These are phyloP conservation scores for Ernsta delagoae DNA, from an alignment of 2,888 invertebrate genomes.

Conservation along the genomic window DNA sequence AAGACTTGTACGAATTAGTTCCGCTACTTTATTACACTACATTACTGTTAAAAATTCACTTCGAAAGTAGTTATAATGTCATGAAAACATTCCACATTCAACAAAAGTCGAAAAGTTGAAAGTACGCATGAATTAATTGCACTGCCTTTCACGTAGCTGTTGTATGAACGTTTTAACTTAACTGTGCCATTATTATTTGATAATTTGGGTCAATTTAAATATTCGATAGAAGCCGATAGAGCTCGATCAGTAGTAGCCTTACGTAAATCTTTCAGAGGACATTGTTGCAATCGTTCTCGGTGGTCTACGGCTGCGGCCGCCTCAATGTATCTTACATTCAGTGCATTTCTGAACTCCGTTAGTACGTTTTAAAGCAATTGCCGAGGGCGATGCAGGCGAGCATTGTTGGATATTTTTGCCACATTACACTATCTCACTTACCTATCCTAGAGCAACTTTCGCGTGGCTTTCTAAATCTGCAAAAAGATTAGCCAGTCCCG, in stretches of 20 bases:
- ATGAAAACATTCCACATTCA: constrained; percentile 1
- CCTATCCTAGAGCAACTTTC: constrained; percentile 65
- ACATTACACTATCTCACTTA: constrained; percentile 64
- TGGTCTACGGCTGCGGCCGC: constrained; percentile 16
- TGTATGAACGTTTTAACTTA: background rate
- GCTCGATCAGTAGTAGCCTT: constrained; percentile 25
- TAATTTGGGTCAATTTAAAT: constrained; percentile 15
- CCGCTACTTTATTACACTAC: background rate
- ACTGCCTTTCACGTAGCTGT: constrained; percentile 11
- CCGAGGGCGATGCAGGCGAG: constrained; percentile 55
- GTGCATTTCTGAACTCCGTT: constrained; percentile 44
- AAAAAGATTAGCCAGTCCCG: constrained; percentile 56
- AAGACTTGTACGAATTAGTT: constrained; percentile 1
- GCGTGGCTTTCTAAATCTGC: constrained; percentile 71
- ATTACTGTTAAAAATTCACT: background rate
- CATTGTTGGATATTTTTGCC: constrained; percentile 69
- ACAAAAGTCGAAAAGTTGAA: background rate
- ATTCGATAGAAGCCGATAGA: constrained; percentile 10
- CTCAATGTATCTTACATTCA: constrained; percentile 24
- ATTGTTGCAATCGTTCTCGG: constrained; percentile 11
- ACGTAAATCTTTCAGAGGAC: constrained; percentile 23
- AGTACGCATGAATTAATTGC: constrained; percentile 5
- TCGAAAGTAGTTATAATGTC: background rate
- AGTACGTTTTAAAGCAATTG: constrained; percentile 46
- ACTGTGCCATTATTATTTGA: constrained; percentile 3